Conservation (phyloP, 2,797 vertebrate genomes). For the Crypturellus tataupa region DNA sequence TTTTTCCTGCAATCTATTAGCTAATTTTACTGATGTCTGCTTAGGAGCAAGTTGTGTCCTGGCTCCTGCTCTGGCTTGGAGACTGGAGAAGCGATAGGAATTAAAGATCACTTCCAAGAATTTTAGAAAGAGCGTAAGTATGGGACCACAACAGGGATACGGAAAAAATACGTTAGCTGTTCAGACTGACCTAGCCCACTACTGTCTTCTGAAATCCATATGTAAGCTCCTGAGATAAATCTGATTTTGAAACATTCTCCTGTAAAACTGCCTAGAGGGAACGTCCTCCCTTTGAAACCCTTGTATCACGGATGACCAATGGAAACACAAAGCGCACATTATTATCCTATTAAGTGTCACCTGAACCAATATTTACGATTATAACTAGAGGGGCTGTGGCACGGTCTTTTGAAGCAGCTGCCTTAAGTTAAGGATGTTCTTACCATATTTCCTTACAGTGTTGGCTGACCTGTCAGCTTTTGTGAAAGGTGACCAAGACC, state of each 20-base stretch:
- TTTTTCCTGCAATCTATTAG: neutral
- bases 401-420: neutral
- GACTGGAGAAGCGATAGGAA: accelerated
- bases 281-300: neutral
- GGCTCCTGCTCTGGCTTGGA: neutral
- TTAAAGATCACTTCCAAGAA: neutral
- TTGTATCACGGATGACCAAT: no score
- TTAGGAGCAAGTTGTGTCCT: neutral
- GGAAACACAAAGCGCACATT: accelerated
- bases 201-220: neutral
- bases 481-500: neutral
- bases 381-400: neutral
- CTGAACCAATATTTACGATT: neutral
- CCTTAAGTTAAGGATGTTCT: neutral
- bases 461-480: neutral
- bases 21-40: neutral
- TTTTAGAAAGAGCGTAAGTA: neutral
- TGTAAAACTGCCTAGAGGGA: neutral
- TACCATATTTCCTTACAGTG: neutral
- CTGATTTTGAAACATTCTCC: neutral
- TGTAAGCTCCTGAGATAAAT: neutral
- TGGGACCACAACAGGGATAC: neutral
- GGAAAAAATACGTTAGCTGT: neutral
- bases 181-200: accelerated
- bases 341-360: neutral